Base-by-base conservation (phyloP, 2,888 invertebrate species). In the Eupithecia vulgata region DNA sequence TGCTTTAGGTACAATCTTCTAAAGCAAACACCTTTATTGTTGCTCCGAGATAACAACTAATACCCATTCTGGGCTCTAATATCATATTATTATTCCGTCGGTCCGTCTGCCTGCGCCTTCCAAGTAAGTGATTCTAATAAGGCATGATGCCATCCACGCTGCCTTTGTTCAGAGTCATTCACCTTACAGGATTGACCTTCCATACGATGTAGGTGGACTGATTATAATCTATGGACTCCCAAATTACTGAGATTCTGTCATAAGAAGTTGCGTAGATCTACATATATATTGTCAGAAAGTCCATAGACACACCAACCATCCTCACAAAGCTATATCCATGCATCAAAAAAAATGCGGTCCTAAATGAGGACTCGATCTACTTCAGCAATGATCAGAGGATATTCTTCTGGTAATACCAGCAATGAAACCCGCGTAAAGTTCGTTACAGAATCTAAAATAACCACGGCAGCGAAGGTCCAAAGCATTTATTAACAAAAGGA, bases 41-140 rank as follows among this genome's bases (percentile, higher is more conserved):
- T 69, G 66, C 12, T 69, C 75, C 69, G 10, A 34, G 34, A 17
- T n/a, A 52, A 45, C 66, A 67, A 77, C 78, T 80, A 77, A 82
- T 85, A 82, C 78, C 76, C 74, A 85, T 84, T 80, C 82, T 76
- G 79, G 76, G 74, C 75, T 80, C 67, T 81, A 68, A 80, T 82
- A 83, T 82, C 62, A 80, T 84, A 83, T 85, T 84, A 80, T 81
- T 83, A 84, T 85, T 83, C 84, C 65, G 76, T 74, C 70, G 48
- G 78, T 77, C 40, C 76, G 73, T 77, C 74, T 73, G 75, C 65
- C 75, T 74, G 80, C 84, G 72, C 81, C 81, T 85, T 74, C 81
- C 74, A 75, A 80, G 84, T 81, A 85, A 78, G 77, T 71, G 66
- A 62, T 67, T 75, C 68, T 69, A 72, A 75, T 70, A 72, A 72